Percentiles rank a stretch among this genome's conserved stretches.
These are phyloP conservation scores for Arctopsyche grandis DNA, from an alignment of 1,140 invertebrate genomes.

Conservation along the genomic window DNA sequence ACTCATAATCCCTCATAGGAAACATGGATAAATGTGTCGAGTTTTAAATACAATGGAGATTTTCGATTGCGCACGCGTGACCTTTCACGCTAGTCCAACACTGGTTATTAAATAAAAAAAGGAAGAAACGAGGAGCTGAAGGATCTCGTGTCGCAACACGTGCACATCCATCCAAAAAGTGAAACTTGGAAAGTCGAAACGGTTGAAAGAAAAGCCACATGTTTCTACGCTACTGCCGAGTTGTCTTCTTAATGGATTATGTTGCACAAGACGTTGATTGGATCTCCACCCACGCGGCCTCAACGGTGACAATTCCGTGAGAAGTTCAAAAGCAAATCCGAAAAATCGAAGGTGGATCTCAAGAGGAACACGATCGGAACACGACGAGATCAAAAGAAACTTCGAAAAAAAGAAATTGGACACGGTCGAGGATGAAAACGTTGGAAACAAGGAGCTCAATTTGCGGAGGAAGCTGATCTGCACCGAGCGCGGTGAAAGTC, in stretches of 20 bases:
- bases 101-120: not conserved
- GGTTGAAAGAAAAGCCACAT: constrained; percentile 16
- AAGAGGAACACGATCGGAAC: no score
- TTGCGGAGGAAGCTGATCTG: not conserved
- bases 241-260: not conserved
- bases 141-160: not conserved
- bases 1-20: no score
- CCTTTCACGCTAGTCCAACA: not conserved
- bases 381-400: no score
- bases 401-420: no score
- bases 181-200: constrained; percentile 22
- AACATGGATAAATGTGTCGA: no score
- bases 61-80: not conserved
- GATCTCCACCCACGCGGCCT: not conserved
- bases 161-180: not conserved
- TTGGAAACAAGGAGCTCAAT: not conserved
- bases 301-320: constrained; percentile 3
- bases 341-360: no score
- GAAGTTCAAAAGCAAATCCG: not conserved
- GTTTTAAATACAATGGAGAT: no score
- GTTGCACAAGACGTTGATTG: constrained; percentile 7
- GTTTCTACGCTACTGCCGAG: not conserved
- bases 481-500: constrained; percentile 8
- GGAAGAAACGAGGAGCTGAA: not conserved
- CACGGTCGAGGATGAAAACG: not conserved